Conservation (phyloP, 2,888 invertebrate genomes). For the Carpatolechia fugitivella region DNA sequence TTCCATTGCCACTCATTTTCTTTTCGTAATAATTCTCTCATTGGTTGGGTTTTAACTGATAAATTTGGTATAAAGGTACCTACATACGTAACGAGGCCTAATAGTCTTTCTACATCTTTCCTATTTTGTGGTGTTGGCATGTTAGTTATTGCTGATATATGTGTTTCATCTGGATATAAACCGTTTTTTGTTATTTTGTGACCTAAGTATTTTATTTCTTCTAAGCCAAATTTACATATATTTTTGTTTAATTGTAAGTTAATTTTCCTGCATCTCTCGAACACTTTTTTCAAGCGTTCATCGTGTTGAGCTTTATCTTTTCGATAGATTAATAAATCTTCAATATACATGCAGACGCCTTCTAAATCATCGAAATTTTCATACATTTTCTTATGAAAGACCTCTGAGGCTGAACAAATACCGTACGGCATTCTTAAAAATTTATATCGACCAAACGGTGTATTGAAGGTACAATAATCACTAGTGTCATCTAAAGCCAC, state of each 20-base stretch:
- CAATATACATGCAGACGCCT: conserved; percentile 37
- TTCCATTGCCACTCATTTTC: conserved; percentile 21
- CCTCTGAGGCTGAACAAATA: conserved; percentile 26
- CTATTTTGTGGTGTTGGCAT: conserved; percentile 20
- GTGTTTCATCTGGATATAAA: conserved; percentile 18
- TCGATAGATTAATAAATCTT: conserved; percentile 15
- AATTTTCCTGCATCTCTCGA: conserved; percentile 17
- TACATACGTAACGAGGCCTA: conserved; percentile 23
- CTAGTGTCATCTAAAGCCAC: conserved; percentile 11
- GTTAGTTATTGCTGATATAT: conserved; percentile 16
- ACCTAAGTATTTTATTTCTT: conserved; percentile 17
- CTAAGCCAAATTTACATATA: conserved; percentile 16
- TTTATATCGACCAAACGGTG: conserved; percentile 14
- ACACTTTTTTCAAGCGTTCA: conserved; percentile 24
- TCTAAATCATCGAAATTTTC: conserved; percentile 21
- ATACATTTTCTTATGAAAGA: conserved; percentile 18
- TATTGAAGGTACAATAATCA: conserved; percentile 17
- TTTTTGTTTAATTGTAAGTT: conserved; percentile 16
- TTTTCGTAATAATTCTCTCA: conserved; percentile 20
- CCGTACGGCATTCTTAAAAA: conserved; percentile 27
- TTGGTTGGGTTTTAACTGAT: conserved; percentile 15
- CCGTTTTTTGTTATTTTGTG: conserved; percentile 12
- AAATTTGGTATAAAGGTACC: conserved; percentile 21
- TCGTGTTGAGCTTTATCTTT: conserved; percentile 14
- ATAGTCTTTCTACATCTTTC: conserved; percentile 22